A percentile compares a stretch with the other conserved stretches of the same genome.
phyloP scores from a whole-genome alignment of 2,113 vertebrate species.

The Rhea americana region DNA sequence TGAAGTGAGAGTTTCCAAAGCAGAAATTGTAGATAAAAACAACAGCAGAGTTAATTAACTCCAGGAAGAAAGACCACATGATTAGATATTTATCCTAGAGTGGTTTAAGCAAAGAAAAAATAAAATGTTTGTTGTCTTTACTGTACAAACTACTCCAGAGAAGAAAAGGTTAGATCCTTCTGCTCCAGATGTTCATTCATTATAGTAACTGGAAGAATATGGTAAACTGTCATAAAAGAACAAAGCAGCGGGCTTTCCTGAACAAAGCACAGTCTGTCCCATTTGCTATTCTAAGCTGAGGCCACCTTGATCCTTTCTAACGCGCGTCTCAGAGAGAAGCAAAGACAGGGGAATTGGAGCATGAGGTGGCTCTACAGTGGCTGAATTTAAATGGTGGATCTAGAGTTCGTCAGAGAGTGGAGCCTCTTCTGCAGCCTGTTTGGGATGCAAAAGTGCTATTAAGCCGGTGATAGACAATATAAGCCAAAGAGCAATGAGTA shows the following conservation, averaged over 20 bases:
- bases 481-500: not conserved
- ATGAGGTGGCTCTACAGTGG: not conserved
- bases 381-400: not conserved
- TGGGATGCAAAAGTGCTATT: not conserved
- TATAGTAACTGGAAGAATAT: not conserved
- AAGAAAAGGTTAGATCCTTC: not conserved
- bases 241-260: not conserved
- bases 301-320: not conserved
- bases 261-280: not conserved
- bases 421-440: not conserved
- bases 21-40: not conserved
- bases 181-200: not conserved
- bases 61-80: not conserved
- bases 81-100: not conserved
- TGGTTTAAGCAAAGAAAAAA: not conserved
- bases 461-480: not conserved
- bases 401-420: not conserved
- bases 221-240: not conserved
- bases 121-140: not conserved
- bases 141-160: not conserved
- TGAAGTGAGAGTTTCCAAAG: not conserved
- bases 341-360: not conserved
- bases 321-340: not conserved
- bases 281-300: not conserved
- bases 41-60: not conserved